Evolutionary conservation across 1,140 invertebrate species (phyloP).

Genomic region (Lordiphosa stackelbergi): DNA sequence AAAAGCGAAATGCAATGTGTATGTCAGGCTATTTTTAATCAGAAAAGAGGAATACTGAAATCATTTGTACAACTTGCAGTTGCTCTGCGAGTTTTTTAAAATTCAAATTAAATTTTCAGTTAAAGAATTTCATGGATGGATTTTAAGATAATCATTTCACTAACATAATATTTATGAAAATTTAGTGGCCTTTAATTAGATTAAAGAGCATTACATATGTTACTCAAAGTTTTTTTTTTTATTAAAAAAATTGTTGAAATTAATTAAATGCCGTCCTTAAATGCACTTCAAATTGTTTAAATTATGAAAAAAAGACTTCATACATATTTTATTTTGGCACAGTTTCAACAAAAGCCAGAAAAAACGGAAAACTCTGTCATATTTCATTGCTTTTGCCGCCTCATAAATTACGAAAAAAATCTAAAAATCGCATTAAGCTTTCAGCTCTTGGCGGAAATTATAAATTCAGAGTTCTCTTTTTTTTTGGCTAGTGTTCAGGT

Average conservation of each 20-base stretch:
- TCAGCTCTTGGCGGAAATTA: conserved; percentile 54
- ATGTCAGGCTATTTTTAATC: too few relatives aligned
- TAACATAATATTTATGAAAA: too few relatives aligned
- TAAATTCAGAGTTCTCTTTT: conserved; percentile 50
- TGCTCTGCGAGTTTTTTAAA: background rate
- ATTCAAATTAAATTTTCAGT: too few relatives aligned
- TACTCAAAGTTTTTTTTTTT: background rate
- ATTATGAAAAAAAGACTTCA: background rate
- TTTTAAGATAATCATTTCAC: too few relatives aligned
- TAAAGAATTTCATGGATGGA: too few relatives aligned
- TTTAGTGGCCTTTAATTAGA: background rate
- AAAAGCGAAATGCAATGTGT: background rate
- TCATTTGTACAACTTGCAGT: background rate
- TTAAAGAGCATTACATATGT: conserved; percentile 11
- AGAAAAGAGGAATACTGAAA: too few relatives aligned
- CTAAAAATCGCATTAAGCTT: conserved; percentile 39
- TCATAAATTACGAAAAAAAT: conserved; percentile 51
- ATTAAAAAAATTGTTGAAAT: conserved; percentile 30
- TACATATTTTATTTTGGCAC: conserved; percentile 2
- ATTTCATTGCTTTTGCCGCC: conserved; percentile 53
- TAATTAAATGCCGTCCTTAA: conserved; percentile 44
- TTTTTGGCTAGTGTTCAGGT: conserved; percentile 26
- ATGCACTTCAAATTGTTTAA: conserved; percentile 26
- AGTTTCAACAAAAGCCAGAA: conserved; percentile 6
- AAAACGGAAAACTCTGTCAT: conserved; percentile 42